Percentiles rank a stretch among this genome's conserved stretches.
These are phyloP conservation scores for Cremastobaeus sp. DNA, from an alignment of 2,888 invertebrate species.

Conservation along the genomic window DNA sequence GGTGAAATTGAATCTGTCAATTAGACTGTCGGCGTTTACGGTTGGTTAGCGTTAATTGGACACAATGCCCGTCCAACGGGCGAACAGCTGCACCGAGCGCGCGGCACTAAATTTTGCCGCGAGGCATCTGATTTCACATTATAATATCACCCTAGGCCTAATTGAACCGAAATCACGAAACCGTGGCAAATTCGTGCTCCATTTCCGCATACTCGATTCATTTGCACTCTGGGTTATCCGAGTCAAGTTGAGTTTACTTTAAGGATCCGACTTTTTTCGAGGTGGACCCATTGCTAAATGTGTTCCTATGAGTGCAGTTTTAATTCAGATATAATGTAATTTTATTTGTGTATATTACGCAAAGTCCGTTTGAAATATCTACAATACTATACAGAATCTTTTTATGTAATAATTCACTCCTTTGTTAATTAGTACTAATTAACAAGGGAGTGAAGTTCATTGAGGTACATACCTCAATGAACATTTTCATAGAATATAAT, in stretches of 20 bases:
- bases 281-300: no score
- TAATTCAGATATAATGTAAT: no score
- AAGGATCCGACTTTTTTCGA: background rate
- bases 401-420: no score
- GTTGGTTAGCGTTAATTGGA: slow-evolving; percentile 73
- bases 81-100: slow-evolving; percentile 58
- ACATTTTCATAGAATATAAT: no score
- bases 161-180: slow-evolving; percentile 72
- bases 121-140: slow-evolving; percentile 72
- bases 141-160: slow-evolving; percentile 71
- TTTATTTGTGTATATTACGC: no score
- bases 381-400: no score
- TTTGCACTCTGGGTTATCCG: no score
- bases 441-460: no score
- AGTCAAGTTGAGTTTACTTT: background rate
- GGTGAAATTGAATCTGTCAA: slow-evolving; percentile 77
- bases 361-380: no score
- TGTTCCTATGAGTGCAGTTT: no score
- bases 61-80: slow-evolving; percentile 64
- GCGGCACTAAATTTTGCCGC: slow-evolving; percentile 61
- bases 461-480: no score
- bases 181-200: slow-evolving; percentile 70
- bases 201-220: slow-evolving; percentile 52
- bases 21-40: slow-evolving; percentile 77
- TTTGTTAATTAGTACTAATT: no score